Evolutionary conservation across 2,797 vertebrate genomes (phyloP).

Genomic region (Sciaenops ocellatus): DNA sequence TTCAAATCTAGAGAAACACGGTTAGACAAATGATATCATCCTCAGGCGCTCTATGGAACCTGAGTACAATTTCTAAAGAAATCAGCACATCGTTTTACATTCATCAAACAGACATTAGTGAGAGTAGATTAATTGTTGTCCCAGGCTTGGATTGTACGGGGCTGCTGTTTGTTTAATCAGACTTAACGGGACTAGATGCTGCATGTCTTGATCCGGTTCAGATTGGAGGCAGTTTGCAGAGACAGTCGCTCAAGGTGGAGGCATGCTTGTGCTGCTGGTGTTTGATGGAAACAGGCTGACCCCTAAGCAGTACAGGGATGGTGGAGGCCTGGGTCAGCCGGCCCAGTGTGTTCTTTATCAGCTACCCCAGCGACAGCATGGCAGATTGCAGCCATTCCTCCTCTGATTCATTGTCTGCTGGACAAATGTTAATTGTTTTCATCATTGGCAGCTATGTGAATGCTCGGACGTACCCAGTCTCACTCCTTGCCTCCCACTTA

Average conservation of each 20-base stretch:
- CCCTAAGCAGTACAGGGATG: slow-evolving; percentile 80
- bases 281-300: slow-evolving; percentile 90
- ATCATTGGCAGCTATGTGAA: slow-evolving; percentile 83
- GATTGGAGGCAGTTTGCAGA: slow-evolving; percentile 42
- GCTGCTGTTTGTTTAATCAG: slow-evolving; percentile 5
- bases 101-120: background rate
- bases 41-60: slow-evolving; percentile 20
- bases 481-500: slow-evolving; percentile 84
- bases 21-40: slow-evolving; percentile 58
- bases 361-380: slow-evolving; percentile 79
- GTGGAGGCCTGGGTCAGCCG: slow-evolving; percentile 82
- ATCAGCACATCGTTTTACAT: background rate
- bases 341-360: slow-evolving; percentile 90
- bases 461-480: slow-evolving; percentile 78
- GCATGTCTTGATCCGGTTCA: slow-evolving; percentile 40
- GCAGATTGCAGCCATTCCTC: slow-evolving; percentile 92
- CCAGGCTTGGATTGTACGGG: background rate
- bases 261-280: slow-evolving; percentile 60
- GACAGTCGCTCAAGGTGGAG: slow-evolving; percentile 65
- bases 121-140: background rate
- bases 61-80: slow-evolving; percentile 3
- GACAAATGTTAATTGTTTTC: slow-evolving; percentile 98
- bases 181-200: background rate
- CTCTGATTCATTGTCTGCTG: slow-evolving; percentile 92
- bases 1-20: slow-evolving; percentile 50